Conservation (phyloP, 37 sponge, comb jelly and placozoan species). For the Ephydatia muelleri region DNA sequence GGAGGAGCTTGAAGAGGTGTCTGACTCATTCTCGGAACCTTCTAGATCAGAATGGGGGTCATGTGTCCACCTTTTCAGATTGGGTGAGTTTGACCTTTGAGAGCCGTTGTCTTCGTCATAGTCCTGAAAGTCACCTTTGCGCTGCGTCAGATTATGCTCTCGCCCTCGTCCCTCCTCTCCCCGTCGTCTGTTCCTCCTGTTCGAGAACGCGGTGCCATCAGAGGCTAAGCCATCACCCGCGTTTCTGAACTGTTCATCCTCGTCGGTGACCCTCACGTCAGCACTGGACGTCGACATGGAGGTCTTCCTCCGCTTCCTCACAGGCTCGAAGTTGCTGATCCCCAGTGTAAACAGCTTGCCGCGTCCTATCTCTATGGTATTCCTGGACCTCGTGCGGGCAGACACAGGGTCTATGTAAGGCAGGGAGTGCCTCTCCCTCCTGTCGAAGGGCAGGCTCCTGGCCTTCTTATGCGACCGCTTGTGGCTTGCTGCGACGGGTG, state of each 20-base stretch:
- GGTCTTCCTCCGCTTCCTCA: constrained; percentile 9
- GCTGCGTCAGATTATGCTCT: neutral
- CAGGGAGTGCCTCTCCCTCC: neutral
- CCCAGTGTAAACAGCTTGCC: constrained; percentile 61
- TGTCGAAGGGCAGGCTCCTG: neutral
- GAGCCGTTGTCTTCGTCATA: constrained; percentile 2
- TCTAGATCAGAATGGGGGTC: neutral
- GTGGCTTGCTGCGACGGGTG: constrained; percentile 26
- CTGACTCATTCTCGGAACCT: constrained; percentile 28
- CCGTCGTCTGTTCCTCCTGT: neutral
- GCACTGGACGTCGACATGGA: constrained; percentile 10
- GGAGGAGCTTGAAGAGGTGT: constrained; percentile 25
- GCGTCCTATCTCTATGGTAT: constrained; percentile 35
- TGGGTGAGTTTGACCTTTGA: neutral
- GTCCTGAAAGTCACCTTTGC: neutral
- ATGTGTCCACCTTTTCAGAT: neutral
- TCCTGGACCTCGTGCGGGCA: constrained; percentile 66
- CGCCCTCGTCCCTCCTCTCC: neutral
- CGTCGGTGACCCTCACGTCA: neutral
- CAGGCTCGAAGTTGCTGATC: constrained; percentile 50
- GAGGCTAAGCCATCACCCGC: neutral
- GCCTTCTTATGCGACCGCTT: constrained; percentile 6
- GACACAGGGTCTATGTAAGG: constrained; percentile 67
- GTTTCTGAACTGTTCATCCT: neutral
- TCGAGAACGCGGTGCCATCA: no score